Conservation (phyloP, 2,113 vertebrate genomes). For the Tyrannus savana region DNA sequence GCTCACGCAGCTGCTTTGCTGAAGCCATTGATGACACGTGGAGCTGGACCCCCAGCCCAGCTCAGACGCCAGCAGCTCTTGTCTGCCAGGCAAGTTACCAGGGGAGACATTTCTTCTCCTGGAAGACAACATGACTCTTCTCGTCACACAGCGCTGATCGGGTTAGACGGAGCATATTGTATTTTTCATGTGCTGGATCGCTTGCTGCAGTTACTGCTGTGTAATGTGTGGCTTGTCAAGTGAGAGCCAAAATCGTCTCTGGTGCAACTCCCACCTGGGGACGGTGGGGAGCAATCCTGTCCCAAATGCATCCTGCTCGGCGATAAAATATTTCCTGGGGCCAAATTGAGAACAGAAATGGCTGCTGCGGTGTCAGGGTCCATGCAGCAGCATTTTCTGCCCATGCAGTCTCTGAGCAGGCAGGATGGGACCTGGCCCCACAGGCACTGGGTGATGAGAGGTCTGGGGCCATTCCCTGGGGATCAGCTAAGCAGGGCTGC, state of each 20-base stretch:
- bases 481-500: not conserved
- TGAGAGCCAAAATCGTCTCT: not conserved
- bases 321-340: not conserved
- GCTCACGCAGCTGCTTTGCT: not conserved
- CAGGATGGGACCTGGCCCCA: not conserved
- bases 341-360: not conserved
- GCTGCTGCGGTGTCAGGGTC: not conserved
- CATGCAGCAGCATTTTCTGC: not conserved
- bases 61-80: not conserved
- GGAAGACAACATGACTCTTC: not conserved
- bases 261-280: not conserved
- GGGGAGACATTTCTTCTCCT: not conserved
- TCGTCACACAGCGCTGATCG: accelerated
- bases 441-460: not conserved
- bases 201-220: not conserved
- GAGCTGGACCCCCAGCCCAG: not conserved
- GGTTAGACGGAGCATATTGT: not conserved
- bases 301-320: not conserved
- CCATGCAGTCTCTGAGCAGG: not conserved
- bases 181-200: not conserved
- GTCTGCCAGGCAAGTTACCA: not conserved
- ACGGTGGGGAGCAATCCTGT: not conserved
- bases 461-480: not conserved
- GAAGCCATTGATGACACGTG: accelerated
- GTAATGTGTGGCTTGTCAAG: not conserved